Evolutionary conservation across 2,113 vertebrate species (phyloP), one percentile per base, ranked within the genome.

Genomic region (Cheilinus undulatus): DNA sequence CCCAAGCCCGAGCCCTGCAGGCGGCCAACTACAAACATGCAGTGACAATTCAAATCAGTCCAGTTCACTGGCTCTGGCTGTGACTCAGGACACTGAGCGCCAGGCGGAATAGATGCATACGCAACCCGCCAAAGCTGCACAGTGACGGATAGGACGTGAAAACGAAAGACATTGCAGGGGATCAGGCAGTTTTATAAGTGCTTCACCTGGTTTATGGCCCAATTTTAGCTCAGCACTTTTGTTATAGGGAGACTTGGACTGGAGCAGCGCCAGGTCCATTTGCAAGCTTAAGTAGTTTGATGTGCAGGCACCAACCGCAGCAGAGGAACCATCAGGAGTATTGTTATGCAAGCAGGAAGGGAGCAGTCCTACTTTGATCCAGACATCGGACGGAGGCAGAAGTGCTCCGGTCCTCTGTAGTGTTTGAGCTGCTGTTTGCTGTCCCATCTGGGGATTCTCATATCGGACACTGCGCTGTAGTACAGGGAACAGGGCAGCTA

Each of bases 181-280:
- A 23, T 27, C 20, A 5, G 6, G 46, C 24, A 23, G 45, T 7
- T 80, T 76, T 65, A 51, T 51, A 28, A 64, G 58, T 14, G 1
- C 69, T 80, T 74, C 72, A 63, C 64, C 68, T 70, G 69, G 67
- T 89, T 32, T 20, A 49, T 15, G 60, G 53, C 50, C 71, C 57
- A 49, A 34, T 80, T 83, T 60, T 23, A 63, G 72, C 60, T 80
- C 72, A 73, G 64, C 86, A 82, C 65, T 82, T 86, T 75, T 67
- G 46, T 76, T 49, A n/a, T 36, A 64, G 34, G 70, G 56, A 52
- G n/a, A 62, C 51, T 62, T 49, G 28, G 48, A 34, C 73, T 90
- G 90, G 88, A 90, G 38, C 3, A 0, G 38, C 7, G 84, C 89
- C 92, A 90, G 62, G 73, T 89, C 89, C 91, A 91, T 92, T 92